Conservation (phyloP, 2,113 vertebrate genomes). For the Pleuronectes platessa region DNA sequence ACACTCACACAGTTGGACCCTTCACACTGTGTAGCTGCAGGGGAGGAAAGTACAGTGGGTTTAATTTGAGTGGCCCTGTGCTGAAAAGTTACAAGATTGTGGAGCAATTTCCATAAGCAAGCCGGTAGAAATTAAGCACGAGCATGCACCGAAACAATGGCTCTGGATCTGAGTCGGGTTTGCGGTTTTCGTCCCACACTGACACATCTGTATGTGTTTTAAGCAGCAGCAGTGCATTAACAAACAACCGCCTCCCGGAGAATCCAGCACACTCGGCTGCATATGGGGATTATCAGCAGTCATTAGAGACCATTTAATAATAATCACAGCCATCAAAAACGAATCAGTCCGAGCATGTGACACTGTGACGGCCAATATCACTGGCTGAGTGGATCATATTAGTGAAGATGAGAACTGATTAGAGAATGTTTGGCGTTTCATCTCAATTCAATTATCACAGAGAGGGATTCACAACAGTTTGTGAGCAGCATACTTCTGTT, state of each 20-base stretch:
- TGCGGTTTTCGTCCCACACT: constrained; percentile 60
- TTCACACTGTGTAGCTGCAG: constrained; percentile 36
- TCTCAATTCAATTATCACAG: constrained; percentile 21
- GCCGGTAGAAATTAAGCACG: constrained; percentile 47
- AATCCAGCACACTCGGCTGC: constrained; percentile 49
- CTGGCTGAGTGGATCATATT: constrained; percentile 48
- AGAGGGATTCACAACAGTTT: constrained; percentile 4
- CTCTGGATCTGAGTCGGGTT: constrained; percentile 50
- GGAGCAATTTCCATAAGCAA: constrained; percentile 47
- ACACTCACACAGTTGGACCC: constrained; percentile 59
- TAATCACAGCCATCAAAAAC: constrained; percentile 70
- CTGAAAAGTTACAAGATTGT: constrained; percentile 45
- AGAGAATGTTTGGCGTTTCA: constrained; percentile 30
- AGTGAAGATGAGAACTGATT: constrained; percentile 38
- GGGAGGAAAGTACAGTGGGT: constrained; percentile 33
- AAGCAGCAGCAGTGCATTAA: constrained; percentile 71
- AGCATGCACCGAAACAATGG: constrained; percentile 56
- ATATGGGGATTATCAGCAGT: constrained; percentile 73
- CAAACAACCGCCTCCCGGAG: constrained; percentile 67
- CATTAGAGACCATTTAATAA: constrained; percentile 76
- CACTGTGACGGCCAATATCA: constrained; percentile 37
- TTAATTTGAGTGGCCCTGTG: constrained; percentile 31
- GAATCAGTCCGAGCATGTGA: constrained; percentile 55
- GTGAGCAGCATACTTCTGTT: constrained; percentile 6
- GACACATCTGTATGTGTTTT: constrained; percentile 76